Conservation (phyloP, 1,140 invertebrate genomes). For the Chironomus tepperi region DNA sequence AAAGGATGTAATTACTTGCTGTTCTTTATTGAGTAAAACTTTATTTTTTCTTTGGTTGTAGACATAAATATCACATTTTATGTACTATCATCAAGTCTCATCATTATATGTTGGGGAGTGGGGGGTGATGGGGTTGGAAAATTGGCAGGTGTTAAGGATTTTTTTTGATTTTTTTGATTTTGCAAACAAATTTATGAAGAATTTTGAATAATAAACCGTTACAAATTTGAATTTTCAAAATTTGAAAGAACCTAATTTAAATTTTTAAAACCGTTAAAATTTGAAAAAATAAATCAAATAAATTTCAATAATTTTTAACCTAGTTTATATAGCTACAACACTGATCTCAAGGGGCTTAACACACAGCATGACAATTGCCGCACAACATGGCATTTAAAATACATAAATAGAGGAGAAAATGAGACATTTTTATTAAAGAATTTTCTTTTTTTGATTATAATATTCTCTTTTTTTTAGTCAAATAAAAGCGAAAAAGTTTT, state of each 20-base stretch:
- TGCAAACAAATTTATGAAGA: background rate
- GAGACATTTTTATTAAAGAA: background rate
- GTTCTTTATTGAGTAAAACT: background rate
- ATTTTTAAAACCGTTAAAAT: no score
- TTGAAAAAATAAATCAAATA: no score
- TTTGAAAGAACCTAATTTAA: no score
- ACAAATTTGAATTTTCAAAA: background rate
- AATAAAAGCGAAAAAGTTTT: background rate
- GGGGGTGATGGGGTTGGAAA: background rate
- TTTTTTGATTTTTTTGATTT: no score
- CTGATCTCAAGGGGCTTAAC: background rate
- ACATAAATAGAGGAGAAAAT: background rate
- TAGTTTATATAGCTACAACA: no score
- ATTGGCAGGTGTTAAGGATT: background rate
- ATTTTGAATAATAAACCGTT: no score
- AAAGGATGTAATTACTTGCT: background rate
- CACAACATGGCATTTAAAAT: background rate
- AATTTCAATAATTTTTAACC: no score
- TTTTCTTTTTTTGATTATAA: background rate
- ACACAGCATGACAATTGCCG: constrained; percentile 4
- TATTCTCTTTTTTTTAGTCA: background rate
- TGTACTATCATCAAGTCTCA: background rate
- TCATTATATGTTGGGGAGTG: background rate
- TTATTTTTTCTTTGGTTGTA: background rate
- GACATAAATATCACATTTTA: no score